Evolutionary conservation across 2,888 invertebrate genomes (phyloP), one percentile per base, ranked within the genome.

Genomic region (Epicampocera succincta): DNA sequence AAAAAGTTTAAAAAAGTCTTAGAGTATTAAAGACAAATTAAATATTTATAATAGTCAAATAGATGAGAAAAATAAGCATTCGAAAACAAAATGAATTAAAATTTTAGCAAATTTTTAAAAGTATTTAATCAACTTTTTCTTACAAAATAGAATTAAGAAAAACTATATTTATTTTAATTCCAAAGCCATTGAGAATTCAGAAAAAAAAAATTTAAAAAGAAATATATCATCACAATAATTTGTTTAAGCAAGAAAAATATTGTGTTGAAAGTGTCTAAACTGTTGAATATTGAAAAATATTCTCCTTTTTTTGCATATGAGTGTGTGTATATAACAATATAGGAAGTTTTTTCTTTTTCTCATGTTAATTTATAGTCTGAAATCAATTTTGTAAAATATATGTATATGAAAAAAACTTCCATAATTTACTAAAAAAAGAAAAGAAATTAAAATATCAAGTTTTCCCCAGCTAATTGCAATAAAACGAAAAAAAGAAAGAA

Each of bases 281-380:
- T 89, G 87, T 88, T 88, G 87, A 88, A 88, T 88, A 87, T 88
- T 68, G n/a, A 74, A 68, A 48, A 25, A 21, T 33, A 69, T 54
- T 40, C 17, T 29, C 29, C 5, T 12, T 44, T 17, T 29, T 33
- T 42, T 38, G 44, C 56, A 17, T 19, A 21, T 60, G 40, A 46
- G 29, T 56, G 74, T 63, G 50, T 68, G 60, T 61, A n/a, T 72
- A 60, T 52, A 60, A 17, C 44, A 61, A 66, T 60, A 60, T 66
- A 40, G 61, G 69, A 66, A 71, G n/a, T 48, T 60, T 60, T 61
- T 19, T 46, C 61, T 58, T 29, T 25, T 42, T 58, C 42, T 52
- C 17, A 44, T 61, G 29, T 66, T 50, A 60, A 21, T 21, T 21
- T 21, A 50, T 17, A 61, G 13, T 54, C 50, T 63, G 52, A 75